Evolutionary conservation across 2,888 invertebrate species (phyloP).

Genomic region (Corbicula japonica): DNA sequence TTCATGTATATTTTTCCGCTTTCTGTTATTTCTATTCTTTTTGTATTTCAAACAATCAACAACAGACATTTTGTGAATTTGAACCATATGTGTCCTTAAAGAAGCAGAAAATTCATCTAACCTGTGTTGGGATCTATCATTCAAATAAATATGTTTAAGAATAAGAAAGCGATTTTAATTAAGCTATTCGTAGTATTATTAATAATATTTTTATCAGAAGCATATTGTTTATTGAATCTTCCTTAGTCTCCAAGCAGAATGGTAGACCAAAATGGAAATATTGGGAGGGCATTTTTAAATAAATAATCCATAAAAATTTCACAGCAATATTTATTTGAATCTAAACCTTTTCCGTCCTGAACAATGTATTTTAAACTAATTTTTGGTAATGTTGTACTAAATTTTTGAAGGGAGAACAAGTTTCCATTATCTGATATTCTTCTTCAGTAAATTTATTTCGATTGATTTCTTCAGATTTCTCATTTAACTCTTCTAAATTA

Average conservation of each 20-base stretch:
- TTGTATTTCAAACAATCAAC: slow-evolving; percentile 28
- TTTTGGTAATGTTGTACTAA: slow-evolving; percentile 18
- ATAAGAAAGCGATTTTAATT: slow-evolving; percentile 42
- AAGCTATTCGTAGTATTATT: slow-evolving; percentile 11
- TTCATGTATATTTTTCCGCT: slow-evolving; percentile 19
- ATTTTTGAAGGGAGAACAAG: slow-evolving; percentile 14
- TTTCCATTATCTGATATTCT: slow-evolving; percentile 26
- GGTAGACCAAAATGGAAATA: slow-evolving; percentile 28
- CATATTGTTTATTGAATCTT: slow-evolving; percentile 26
- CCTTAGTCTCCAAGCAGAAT: slow-evolving; percentile 37
- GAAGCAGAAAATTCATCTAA: slow-evolving; percentile 41
- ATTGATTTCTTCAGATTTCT: slow-evolving; percentile 5
- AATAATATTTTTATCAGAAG: slow-evolving; percentile 12
- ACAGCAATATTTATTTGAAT: slow-evolving; percentile 15
- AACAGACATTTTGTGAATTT: slow-evolving; percentile 15
- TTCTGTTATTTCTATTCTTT: slow-evolving; percentile 12
- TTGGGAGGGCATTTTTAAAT: slow-evolving; percentile 10
- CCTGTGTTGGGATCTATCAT: slow-evolving; percentile 34
- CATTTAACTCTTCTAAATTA: slow-evolving; percentile 7
- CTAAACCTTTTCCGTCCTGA: slow-evolving; percentile 8
- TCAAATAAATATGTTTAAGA: slow-evolving; percentile 30
- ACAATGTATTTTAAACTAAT: slow-evolving; percentile 20
- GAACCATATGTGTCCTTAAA: slow-evolving; percentile 19
- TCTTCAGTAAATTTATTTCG: slow-evolving; percentile 17
- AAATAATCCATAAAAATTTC: slow-evolving; percentile 21